Evolutionary conservation across 2,888 invertebrate genomes (phyloP), one percentile per base, ranked within the genome.

Genomic region (Stenchaetothrips biformis): DNA sequence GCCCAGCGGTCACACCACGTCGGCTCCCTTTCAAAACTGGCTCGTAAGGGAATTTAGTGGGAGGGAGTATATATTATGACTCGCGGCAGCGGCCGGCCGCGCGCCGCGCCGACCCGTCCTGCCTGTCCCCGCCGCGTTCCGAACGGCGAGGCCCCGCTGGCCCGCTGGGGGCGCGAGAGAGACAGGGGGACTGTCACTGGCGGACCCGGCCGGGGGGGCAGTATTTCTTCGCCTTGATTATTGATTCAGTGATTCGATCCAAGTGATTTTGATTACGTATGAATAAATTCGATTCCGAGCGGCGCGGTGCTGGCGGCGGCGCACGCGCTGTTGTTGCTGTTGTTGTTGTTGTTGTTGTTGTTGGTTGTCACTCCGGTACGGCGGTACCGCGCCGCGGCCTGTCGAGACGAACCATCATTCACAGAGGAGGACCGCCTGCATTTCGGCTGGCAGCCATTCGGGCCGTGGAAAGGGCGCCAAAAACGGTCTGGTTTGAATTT

Each of bases 211-310:
- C 62, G 62, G 7, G n/a, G 53, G 62, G 16, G 62, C 62, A 25
- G 67, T 21, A 21, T 74, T 74, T 74, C 67, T 74, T 74, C 21
- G 25, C 67, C 11, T 25, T 74, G 67, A 74, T 74, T 74, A 74
- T 74, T 74, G 67, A 74, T 74, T 74, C 67, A 74, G 67, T 74
- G 67, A 74, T 74, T 74, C 67, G 67, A 74, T 74, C 67, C 67
- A 74, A 74, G 67, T 74, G 67, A 74, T 74, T 74, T 74, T 74
- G 67, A 74, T 74, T 74, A 74, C 67, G 67, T 74, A 74, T 74
- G 67, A 74, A 74, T 74, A 74, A 74, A 74, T 74, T 74, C 25
- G 21, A 37, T 37, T 74, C 67, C 53, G n/a, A n/a, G n/a, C n/a
- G n/a, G n/a, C n/a, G n/a, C n/a, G n/a, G n/a, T n/a, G n/a, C 13